Evolutionary conservation across 2,113 vertebrate genomes (phyloP).

Genomic region (Eptatretus burgeri): DNA sequence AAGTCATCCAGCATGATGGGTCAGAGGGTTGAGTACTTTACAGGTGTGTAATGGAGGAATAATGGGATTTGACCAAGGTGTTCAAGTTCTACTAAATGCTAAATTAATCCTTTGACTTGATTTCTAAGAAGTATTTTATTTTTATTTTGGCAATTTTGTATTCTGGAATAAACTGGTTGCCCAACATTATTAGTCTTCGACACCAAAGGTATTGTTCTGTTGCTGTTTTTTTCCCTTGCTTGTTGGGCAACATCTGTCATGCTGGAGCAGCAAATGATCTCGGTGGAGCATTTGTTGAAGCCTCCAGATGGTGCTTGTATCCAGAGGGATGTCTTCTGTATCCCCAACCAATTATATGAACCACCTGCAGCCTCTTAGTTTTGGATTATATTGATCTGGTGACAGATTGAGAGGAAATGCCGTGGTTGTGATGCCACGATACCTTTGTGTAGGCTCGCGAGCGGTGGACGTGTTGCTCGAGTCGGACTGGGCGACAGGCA

Average conservation of each 20-base stretch:
- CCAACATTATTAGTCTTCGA: background rate
- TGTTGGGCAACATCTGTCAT: too few relatives aligned
- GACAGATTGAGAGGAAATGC: background rate
- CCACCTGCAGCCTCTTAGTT: background rate
- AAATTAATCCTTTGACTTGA: background rate
- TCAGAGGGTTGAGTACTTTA: constrained; percentile 83
- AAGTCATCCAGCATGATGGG: constrained; percentile 99
- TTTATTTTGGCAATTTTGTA: too few relatives aligned
- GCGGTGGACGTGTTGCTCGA: constrained; percentile 84
- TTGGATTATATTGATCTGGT: background rate
- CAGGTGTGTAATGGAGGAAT: constrained; percentile 44
- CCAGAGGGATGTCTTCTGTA: background rate
- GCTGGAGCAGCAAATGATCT: too few relatives aligned
- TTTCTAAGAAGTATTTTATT: constrained; percentile 3
- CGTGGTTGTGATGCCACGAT: background rate
- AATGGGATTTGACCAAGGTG: too few relatives aligned
- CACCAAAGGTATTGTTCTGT: background rate
- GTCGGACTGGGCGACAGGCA: constrained; percentile 91
- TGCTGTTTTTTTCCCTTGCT: background rate
- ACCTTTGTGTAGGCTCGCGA: constrained; percentile 38
- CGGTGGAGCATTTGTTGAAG: too few relatives aligned
- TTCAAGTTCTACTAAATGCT: too few relatives aligned
- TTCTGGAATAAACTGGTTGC: background rate
- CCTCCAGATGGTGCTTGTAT: too few relatives aligned
- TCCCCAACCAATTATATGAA: background rate